phyloP scores from a whole-genome alignment of 1,140 invertebrate species.

The Ips typographus region DNA sequence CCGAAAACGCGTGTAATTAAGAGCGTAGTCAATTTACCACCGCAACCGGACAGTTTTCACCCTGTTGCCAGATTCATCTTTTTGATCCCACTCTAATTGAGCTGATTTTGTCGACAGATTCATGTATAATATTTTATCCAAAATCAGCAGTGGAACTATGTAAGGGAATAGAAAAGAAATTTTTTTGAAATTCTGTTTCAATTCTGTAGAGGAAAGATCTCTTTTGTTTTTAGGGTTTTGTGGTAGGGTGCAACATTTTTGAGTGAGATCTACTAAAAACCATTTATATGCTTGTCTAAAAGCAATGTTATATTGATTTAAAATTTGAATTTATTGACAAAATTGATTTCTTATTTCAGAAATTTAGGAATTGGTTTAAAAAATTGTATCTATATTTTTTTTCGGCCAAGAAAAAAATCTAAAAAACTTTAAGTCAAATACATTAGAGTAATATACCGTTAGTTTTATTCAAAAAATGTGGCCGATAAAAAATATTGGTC shows the following conservation, averaged over 20 bases:
- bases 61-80: constrained; percentile 15
- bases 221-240: neutral
- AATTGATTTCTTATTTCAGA: no score
- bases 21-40: constrained; percentile 47
- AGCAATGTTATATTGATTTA: neutral
- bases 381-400: no score
- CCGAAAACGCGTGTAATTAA: constrained; percentile 51
- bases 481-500: no score
- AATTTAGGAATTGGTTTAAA: no score
- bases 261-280: neutral
- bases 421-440: no score
- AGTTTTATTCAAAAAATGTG: no score
- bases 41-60: constrained; percentile 16
- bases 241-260: neutral
- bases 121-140: neutral
- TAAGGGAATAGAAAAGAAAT: neutral
- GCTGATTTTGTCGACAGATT: neutral
- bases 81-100: neutral
- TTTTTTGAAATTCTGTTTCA: neutral
- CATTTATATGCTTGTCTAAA: neutral
- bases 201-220: neutral
- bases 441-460: no score
- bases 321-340: neutral
- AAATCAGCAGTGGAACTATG: neutral
- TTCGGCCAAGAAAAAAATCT: no score